Conservation (phyloP, 2,888 invertebrate species). For the Maniola hyperantus region DNA sequence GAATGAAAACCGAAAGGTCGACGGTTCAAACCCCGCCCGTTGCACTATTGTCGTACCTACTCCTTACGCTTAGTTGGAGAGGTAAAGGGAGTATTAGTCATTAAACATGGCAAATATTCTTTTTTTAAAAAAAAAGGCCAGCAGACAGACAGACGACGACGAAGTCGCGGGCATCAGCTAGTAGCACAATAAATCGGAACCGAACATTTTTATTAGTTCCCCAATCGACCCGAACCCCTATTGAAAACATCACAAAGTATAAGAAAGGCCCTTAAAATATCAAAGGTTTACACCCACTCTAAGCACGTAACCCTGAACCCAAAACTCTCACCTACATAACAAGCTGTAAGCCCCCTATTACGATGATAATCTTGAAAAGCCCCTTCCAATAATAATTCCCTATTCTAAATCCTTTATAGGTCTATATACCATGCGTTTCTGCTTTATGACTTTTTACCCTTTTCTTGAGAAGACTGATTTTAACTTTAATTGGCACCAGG, state of each 20-base stretch:
- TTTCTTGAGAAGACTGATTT: background rate
- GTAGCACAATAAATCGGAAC: background rate
- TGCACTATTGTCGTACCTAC: no score
- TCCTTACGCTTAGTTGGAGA: no score
- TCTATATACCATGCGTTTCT: background rate
- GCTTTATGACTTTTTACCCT: background rate
- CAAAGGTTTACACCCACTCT: conserved; percentile 26
- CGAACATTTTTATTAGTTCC: conserved; percentile 5
- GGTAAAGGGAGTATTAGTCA: no score
- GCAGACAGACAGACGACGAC: no score
- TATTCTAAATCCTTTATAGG: background rate
- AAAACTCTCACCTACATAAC: conserved; percentile 21
- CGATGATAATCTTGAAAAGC: conserved; percentile 3
- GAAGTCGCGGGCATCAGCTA: no score
- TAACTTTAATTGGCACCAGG: no score
- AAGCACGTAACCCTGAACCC: conserved; percentile 25
- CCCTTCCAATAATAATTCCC: background rate
- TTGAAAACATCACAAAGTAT: conserved; percentile 5
- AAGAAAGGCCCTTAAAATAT: conserved; percentile 21
- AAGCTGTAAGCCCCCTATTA: conserved; percentile 4
- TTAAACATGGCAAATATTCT: no score
- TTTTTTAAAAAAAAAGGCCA: no score
- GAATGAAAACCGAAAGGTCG: no score
- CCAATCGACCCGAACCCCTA: conserved; percentile 9
- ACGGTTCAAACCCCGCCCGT: no score